Evolutionary conservation across 2,888 invertebrate species (phyloP), one percentile per base, ranked within the genome.

Genomic region (Noctua fimbriata): DNA sequence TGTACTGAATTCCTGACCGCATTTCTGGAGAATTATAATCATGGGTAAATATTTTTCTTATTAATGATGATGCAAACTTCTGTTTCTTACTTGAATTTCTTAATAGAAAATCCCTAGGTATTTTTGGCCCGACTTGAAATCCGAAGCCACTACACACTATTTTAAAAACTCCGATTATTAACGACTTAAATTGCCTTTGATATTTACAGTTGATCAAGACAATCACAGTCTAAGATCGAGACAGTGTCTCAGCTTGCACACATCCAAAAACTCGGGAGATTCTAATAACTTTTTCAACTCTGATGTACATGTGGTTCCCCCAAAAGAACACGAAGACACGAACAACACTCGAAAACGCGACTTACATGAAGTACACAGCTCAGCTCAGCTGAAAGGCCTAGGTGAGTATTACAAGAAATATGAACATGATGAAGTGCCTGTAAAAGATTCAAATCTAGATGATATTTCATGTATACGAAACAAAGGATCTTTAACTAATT

Each of bases 391-490:
- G 10, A 78, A 69, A 60, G 85, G 86, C 55, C 84, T 88, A 14
- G 91, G 87, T 7, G 93, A 94, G 75, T 95, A 94, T 86, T 95
- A 95, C 76, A 95, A 95, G 87, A 93, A 91, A 80, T 95, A 94
- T 72, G 94, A 95, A 60, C 93, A 94, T 69, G 95, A 96, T 72
- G 94, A 93, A 86, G 76, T 93, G 9, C 95, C 95, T 0, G 95
- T 95, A 16, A 95, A 93, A 90, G 95, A 96, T 74, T 90, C 89
- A 4, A 90, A 86, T 41, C 82, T 78, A 9, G 82, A 82, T 58
- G 82, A 82, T 7, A 81, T 85, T 52, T 77, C 80, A 9, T 83
- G 58, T 52, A 73, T 55, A 66, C 88, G 84, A 10, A 90, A 85
- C 18, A 88, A 87, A 76, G 82, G 75, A 41, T 92, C 93, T 1